A percentile compares a stretch with the other conserved stretches of the same genome.
phyloP scores from a whole-genome alignment of 2,888 invertebrate species.

The Pinctada fucata region DNA sequence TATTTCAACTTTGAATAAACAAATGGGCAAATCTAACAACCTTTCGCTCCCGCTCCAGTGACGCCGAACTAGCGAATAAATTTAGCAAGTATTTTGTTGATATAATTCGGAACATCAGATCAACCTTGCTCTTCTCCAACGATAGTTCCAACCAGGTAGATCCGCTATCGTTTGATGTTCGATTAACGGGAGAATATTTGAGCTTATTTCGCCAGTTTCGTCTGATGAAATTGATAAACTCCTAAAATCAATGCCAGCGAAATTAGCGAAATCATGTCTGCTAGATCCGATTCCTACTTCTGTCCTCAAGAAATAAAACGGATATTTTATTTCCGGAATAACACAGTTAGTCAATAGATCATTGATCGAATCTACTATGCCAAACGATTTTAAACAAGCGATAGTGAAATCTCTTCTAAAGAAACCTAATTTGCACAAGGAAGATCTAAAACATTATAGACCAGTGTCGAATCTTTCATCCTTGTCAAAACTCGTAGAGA shows the following conservation, averaged over 20 bases:
- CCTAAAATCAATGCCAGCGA: neutral
- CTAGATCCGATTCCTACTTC: conserved; percentile 2
- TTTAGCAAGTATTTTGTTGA: neutral
- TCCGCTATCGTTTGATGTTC: neutral
- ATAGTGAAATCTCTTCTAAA: conserved; percentile 4
- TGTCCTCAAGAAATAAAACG: neutral
- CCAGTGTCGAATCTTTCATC: conserved; percentile 10
- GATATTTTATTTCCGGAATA: neutral
- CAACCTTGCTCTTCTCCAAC: neutral
- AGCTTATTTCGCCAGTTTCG: neutral
- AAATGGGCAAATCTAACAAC: neutral
- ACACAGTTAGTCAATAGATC: conserved; percentile 4
- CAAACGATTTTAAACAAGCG: neutral
- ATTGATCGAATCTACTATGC: neutral
- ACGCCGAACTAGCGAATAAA: neutral
- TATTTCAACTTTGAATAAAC: neutral
- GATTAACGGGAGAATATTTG: neutral
- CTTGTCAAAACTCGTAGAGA: conserved; percentile 10
- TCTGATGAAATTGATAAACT: neutral
- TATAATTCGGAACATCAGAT: neutral
- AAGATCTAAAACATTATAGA: conserved; percentile 5
- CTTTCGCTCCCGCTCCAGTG: neutral
- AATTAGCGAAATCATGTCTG: neutral
- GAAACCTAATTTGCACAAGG: neutral
- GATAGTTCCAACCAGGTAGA: neutral